Conservation (phyloP, 2,113 vertebrate genomes). For the Podiceps cristatus region DNA sequence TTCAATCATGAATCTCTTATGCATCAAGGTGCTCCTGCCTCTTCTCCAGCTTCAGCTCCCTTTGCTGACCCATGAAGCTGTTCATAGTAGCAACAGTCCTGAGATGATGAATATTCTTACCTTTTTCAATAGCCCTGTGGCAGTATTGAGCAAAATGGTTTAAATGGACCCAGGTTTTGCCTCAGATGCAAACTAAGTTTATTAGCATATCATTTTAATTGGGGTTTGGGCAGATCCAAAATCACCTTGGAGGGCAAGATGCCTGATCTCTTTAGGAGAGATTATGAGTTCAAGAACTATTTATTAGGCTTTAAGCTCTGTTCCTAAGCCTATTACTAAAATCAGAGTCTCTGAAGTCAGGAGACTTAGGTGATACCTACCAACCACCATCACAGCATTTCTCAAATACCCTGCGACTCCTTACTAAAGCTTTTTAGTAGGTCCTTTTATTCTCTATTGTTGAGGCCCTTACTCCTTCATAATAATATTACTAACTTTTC, state of each 20-base stretch:
- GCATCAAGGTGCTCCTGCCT: too few relatives aligned
- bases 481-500: not conserved
- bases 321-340: not conserved
- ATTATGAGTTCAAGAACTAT: not conserved
- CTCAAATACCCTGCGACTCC: not conserved
- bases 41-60: not conserved
- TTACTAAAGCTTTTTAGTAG: too few relatives aligned
- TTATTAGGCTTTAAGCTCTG: not conserved
- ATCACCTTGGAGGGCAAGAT: not conserved
- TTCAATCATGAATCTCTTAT: not conserved
- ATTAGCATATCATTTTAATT: not conserved
- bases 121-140: not conserved
- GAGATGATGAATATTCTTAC: not conserved
- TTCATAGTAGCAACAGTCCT: too few relatives aligned
- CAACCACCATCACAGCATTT: fast-evolving
- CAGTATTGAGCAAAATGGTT: not conserved
- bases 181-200: not conserved
- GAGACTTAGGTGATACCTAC: too few relatives aligned
- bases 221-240: not conserved
- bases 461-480: not conserved
- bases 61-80: not conserved
- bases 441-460: too few relatives aligned
- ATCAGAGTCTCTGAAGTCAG: not conserved
- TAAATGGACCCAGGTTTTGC: not conserved
- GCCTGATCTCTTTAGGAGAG: not conserved